Conservation (phyloP, 2,888 invertebrate genomes). For the Ceriagrion tenellum region DNA sequence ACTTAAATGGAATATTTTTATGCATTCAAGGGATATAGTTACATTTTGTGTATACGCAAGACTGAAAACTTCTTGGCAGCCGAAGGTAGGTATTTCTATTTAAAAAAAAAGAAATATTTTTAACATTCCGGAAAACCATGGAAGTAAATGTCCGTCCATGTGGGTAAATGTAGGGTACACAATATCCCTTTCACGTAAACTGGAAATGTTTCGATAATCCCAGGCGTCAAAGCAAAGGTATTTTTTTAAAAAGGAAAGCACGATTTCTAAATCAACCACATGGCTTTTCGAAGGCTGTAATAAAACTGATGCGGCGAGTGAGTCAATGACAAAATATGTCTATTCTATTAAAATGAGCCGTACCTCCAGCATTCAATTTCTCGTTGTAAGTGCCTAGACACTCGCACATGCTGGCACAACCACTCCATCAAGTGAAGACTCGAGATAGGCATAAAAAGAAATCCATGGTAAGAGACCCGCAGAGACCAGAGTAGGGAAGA, state of each 20-base stretch:
- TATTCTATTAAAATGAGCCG: constrained; percentile 29
- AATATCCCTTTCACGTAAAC: neutral
- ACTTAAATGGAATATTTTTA: too few species aligned
- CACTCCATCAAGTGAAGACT: neutral
- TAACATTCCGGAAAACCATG: neutral
- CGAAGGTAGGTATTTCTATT: neutral
- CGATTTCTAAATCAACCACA: constrained; percentile 10
- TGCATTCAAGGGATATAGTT: neutral
- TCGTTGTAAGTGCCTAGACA: constrained; percentile 31
- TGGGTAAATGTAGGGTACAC: neutral
- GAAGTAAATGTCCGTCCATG: neutral
- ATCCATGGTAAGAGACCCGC: neutral
- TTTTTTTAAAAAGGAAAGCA: neutral
- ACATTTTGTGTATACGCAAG: neutral
- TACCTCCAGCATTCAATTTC: constrained; percentile 30
- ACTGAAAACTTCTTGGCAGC: neutral
- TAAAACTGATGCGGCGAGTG: neutral
- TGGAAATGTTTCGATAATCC: neutral
- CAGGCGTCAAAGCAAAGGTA: neutral
- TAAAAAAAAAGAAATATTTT: neutral
- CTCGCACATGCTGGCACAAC: neutral
- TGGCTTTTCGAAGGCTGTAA: neutral
- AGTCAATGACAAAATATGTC: constrained; percentile 44
- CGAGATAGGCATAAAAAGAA: neutral
- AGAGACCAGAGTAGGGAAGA: neutral